These are phyloP conservation scores for Asobara japonica DNA, from an alignment of 1,140 invertebrate genomes.

Conservation along the genomic window DNA sequence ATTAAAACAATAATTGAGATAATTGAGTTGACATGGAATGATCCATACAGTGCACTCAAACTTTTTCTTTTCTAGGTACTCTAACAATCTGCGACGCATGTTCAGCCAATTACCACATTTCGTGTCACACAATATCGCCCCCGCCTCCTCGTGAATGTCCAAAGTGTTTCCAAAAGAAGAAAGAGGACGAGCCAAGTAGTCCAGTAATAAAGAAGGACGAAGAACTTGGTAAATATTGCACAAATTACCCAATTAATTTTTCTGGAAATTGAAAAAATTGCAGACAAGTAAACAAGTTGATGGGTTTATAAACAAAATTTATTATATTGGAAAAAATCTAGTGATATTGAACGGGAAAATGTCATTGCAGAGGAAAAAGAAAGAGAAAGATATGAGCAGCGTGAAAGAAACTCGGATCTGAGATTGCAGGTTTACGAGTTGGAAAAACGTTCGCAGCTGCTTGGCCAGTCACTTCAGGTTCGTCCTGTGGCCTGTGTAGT, in stretches of 20 bases:
- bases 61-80: slow-evolving; percentile 49
- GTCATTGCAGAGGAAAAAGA: slow-evolving; percentile 67
- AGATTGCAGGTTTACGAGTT: slow-evolving; percentile 67
- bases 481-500: slow-evolving; percentile 64
- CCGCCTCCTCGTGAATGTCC: slow-evolving; percentile 55
- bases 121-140: slow-evolving; percentile 60
- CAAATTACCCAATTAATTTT: slow-evolving; percentile 23
- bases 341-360: slow-evolving; percentile 63
- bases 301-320: slow-evolving; percentile 33
- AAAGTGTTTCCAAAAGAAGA: slow-evolving; percentile 47
- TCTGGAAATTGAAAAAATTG: slow-evolving; percentile 52
- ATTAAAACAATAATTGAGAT: no score
- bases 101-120: slow-evolving; percentile 65
- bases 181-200: slow-evolving; percentile 21
- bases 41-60: no score
- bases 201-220: slow-evolving; percentile 46
- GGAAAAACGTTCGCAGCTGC: slow-evolving; percentile 67
- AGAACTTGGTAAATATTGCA: slow-evolving; percentile 51
- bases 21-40: no score
- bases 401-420: slow-evolving; percentile 66
- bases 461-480: slow-evolving; percentile 66
- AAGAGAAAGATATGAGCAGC: slow-evolving; percentile 67
- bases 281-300: slow-evolving; percentile 51
- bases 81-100: slow-evolving; percentile 66
- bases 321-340: slow-evolving; percentile 16